Conservation (phyloP, 2,797 vertebrate species). For the Champsocephalus esox region DNA sequence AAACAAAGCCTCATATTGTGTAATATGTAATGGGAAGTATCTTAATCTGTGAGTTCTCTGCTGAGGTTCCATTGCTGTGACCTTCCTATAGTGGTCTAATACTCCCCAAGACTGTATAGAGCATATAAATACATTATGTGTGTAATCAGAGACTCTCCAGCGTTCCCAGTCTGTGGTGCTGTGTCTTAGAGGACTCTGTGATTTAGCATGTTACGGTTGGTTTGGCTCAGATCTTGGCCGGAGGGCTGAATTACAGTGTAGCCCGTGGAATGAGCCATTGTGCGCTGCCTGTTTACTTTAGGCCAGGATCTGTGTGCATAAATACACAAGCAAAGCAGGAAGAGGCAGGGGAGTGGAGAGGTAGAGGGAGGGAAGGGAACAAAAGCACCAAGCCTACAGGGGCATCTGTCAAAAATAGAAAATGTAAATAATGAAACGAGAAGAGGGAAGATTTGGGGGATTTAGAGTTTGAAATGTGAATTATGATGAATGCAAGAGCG, state of each 20-base stretch:
- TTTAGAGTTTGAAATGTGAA: slow-evolving; percentile 53
- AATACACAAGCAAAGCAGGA: slow-evolving; percentile 71
- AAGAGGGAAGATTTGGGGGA: background rate
- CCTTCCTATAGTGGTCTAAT: slow-evolving; percentile 32
- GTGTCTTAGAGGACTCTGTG: slow-evolving; percentile 58
- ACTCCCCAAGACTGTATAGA: slow-evolving; percentile 42
- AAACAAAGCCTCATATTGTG: slow-evolving; percentile 62
- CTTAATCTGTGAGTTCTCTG: slow-evolving; percentile 52
- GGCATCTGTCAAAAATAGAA: slow-evolving; percentile 77
- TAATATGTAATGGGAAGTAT: slow-evolving; percentile 48
- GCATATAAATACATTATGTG: slow-evolving; percentile 54
- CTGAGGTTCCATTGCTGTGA: slow-evolving; percentile 34
- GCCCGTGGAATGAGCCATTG: slow-evolving; percentile 75
- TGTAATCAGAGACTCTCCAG: slow-evolving; percentile 63
- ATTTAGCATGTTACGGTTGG: slow-evolving; percentile 73
- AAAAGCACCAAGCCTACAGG: slow-evolving; percentile 71
- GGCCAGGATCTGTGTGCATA: slow-evolving; percentile 73
- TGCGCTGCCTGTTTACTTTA: slow-evolving; percentile 79
- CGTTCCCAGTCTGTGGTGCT: slow-evolving; percentile 59
- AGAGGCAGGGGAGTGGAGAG: slow-evolving; percentile 62
- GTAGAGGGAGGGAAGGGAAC: slow-evolving; percentile 41
- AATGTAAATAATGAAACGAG: slow-evolving; percentile 71
- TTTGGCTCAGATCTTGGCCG: slow-evolving; percentile 71
- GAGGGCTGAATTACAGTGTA: slow-evolving; percentile 74
- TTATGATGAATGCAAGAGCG: slow-evolving; percentile 46